Evolutionary conservation across 2,113 vertebrate species (phyloP).

Genomic region (Pseudorasbora parva): DNA sequence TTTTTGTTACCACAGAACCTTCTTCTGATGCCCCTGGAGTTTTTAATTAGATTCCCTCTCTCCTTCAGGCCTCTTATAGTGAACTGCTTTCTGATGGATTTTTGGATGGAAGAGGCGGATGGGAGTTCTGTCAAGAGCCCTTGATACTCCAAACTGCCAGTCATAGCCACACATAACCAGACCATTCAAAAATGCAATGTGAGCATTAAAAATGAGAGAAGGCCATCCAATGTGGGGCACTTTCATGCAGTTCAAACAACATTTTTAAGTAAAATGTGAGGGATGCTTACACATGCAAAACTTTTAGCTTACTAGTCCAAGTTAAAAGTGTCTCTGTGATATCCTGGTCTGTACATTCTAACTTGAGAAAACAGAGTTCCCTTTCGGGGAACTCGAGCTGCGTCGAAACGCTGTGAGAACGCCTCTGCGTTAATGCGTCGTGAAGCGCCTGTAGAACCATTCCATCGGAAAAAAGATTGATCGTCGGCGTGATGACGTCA

Average conservation of each 20-base stretch:
- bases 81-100: conserved; percentile 43
- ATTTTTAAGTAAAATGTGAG: neutral
- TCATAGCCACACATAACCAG: conserved; percentile 1
- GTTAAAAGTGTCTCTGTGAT: neutral
- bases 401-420: no score
- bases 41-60: conserved; percentile 55
- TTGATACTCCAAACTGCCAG: conserved; percentile 7
- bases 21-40: conserved; percentile 43
- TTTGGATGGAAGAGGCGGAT: conserved; percentile 25
- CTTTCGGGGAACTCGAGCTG: no score
- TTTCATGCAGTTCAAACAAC: conserved; percentile 17
- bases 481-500: no score
- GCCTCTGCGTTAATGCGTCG: no score
- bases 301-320: neutral
- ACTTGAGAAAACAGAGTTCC: neutral
- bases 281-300: neutral
- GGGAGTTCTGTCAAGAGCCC: conserved; percentile 23
- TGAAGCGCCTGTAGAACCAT: no score
- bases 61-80: conserved; percentile 25
- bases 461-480: no score
- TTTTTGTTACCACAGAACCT: conserved; percentile 52
- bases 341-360: neutral
- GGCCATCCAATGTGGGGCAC: neutral
- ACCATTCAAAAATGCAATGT: conserved; percentile 21
- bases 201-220: neutral